Conservation (phyloP, 2,797 vertebrate species). For the Dendrocincla tyrannina region DNA sequence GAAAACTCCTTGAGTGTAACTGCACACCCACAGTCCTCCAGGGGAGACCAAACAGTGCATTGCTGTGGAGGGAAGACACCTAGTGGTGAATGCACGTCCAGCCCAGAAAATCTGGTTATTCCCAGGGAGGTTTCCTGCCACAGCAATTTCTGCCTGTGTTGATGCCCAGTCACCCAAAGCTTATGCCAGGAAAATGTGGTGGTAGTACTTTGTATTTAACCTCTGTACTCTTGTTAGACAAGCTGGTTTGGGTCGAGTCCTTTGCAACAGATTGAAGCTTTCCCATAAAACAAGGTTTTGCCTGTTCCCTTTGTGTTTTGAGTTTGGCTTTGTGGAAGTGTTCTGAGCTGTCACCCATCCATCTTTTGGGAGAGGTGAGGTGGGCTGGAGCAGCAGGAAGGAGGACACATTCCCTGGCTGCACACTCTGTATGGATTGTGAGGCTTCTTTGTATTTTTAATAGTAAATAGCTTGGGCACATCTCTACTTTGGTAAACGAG, state of each 20-base stretch:
- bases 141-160: neutral
- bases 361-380: neutral
- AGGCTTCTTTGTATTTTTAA: neutral
- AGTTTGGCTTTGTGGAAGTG: neutral
- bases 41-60: neutral
- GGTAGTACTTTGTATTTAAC: neutral
- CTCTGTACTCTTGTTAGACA: neutral
- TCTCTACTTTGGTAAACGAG: neutral
- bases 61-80: neutral
- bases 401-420: fast-evolving
- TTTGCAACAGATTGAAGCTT: neutral
- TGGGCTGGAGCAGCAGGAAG: neutral
- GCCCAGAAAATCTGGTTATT: neutral
- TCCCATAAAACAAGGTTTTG: neutral
- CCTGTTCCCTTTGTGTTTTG: neutral
- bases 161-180: neutral
- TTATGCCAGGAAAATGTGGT: neutral
- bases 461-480: neutral
- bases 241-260: neutral
- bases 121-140: neutral
- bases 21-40: neutral
- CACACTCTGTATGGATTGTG: neutral
- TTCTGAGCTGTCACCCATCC: neutral
- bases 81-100: neutral
- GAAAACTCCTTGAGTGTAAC: neutral